These are phyloP conservation scores for Mustela lutreola DNA, from an alignment of 2,113 vertebrate species.

Conservation along the genomic window DNA sequence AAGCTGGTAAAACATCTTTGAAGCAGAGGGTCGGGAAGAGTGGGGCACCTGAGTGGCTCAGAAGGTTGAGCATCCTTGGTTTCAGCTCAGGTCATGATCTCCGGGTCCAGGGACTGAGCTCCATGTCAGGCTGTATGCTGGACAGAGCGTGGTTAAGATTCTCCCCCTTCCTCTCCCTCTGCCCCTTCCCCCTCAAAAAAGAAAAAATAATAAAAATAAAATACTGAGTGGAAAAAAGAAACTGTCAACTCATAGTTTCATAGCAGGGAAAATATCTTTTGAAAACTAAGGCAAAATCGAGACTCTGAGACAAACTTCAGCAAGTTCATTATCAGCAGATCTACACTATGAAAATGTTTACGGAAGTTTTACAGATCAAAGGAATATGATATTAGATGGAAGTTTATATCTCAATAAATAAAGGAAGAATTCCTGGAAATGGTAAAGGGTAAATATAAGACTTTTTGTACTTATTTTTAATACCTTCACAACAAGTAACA, in stretches of 20 bases:
- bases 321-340: neutral
- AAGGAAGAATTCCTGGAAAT: neutral
- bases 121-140: neutral
- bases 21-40: neutral
- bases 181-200: too few relatives aligned
- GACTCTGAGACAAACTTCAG: neutral
- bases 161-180: neutral
- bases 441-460: neutral
- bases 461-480: neutral
- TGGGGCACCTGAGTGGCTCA: neutral
- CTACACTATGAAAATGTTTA: neutral
- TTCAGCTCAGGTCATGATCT: too few relatives aligned
- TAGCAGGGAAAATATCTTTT: neutral
- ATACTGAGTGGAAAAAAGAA: neutral
- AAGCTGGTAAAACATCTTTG: neutral
- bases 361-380: neutral
- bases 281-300: neutral
- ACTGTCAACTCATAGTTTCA: neutral
- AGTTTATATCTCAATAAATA: neutral
- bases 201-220: neutral
- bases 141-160: neutral
- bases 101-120: neutral
- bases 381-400: neutral
- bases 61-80: neutral
- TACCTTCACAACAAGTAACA: neutral